Percentiles rank a stretch among this genome's conserved stretches.
Conservation (phyloP, 2,888 invertebrate species). For the Morpho helenor region DNA sequence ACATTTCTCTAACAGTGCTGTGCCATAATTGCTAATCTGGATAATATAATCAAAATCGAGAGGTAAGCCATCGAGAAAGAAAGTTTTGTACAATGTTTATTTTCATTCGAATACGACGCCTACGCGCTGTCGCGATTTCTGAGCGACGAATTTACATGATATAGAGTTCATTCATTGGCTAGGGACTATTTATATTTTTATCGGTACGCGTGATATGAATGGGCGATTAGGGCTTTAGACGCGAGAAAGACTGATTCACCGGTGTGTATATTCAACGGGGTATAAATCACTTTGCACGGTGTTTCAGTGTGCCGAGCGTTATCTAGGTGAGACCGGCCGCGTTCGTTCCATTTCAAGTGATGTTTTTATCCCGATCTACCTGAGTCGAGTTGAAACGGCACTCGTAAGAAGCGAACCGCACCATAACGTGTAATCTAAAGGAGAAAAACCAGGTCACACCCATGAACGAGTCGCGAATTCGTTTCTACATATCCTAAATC, state of each 20-base stretch:
- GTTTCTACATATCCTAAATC: conserved; percentile 7
- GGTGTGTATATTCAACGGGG: neutral
- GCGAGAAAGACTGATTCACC: conserved; percentile 44
- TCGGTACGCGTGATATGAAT: conserved; percentile 68
- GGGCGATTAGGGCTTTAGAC: conserved; percentile 55
- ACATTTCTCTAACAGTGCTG: conserved; percentile 51
- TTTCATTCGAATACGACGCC: conserved; percentile 72
- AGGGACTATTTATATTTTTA: conserved; percentile 69
- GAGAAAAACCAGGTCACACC: conserved; percentile 33
- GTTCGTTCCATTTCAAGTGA: conserved; percentile 70
- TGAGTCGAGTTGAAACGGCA: conserved; percentile 38
- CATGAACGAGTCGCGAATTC: conserved; percentile 38
- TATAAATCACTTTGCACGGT: conserved; percentile 12
- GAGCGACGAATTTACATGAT: conserved; percentile 76
- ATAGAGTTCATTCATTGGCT: conserved; percentile 72
- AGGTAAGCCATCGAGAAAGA: conserved; percentile 52
- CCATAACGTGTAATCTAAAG: conserved; percentile 39
- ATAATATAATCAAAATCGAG: conserved; percentile 71
- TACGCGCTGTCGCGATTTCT: conserved; percentile 76
- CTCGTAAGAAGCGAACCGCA: conserved; percentile 24
- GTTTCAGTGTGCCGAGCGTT: conserved; percentile 45
- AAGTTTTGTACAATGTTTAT: conserved; percentile 49
- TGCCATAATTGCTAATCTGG: conserved; percentile 70
- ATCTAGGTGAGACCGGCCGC: conserved; percentile 67
- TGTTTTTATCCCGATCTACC: conserved; percentile 75